A percentile compares a stretch with the other conserved stretches of the same genome.
Conservation (phyloP, 2,113 vertebrate genomes). For the Meles meles region DNA sequence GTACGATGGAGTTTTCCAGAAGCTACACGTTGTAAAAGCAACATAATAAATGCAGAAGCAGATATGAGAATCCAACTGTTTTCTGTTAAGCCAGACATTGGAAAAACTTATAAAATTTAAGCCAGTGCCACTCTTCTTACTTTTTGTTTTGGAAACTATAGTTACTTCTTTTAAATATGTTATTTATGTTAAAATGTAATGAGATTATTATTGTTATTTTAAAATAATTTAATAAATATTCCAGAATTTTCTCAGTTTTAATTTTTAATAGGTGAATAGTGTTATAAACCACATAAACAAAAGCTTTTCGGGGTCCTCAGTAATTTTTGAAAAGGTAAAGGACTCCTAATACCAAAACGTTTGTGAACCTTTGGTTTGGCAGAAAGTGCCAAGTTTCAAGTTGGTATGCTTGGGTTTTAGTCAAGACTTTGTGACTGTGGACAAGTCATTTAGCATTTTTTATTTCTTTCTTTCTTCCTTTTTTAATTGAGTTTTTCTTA, state of each 20-base stretch:
- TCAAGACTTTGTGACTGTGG: not conserved
- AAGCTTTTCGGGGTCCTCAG: not conserved
- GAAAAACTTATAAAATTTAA: constrained; percentile 1
- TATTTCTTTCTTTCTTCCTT: not conserved
- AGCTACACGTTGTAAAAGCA: not conserved
- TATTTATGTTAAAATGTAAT: not conserved
- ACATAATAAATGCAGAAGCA: not conserved
- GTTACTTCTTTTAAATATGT: constrained; percentile 1
- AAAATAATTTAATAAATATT: not conserved
- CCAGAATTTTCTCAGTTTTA: not conserved
- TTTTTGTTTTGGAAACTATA: not conserved
- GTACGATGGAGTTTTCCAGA: not conserved
- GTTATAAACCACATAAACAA: not conserved
- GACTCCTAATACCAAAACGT: not conserved
- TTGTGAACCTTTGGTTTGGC: not conserved
- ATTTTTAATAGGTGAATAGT: constrained; percentile 16
- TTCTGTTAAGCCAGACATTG: not conserved
- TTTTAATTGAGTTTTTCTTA: constrained; percentile 1
- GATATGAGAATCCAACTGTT: not conserved
- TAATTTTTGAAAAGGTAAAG: not conserved
- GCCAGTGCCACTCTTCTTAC: not conserved
- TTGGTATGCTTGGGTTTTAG: not conserved
- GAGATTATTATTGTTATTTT: not conserved
- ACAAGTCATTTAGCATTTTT: constrained; percentile 11
- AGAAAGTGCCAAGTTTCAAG: constrained; percentile 16